Base-by-base conservation (phyloP, 2,113 vertebrate species). In the Epinephelus cyanopodus region DNA sequence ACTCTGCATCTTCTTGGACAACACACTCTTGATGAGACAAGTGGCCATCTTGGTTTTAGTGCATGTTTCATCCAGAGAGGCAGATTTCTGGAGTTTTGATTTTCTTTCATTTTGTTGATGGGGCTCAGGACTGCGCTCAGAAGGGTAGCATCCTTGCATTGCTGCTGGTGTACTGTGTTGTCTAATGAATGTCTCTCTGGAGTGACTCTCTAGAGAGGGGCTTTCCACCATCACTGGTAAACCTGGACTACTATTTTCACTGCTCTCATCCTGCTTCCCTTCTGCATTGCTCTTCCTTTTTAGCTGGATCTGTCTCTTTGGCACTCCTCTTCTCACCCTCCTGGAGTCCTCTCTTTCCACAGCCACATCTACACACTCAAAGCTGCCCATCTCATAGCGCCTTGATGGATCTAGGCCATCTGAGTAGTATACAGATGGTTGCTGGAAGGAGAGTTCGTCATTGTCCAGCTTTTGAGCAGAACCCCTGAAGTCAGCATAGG, bases 261-360 rank as follows among this genome's bases (percentile, higher is more conserved):
- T 90, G 58, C 91, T 89, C 0, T 94, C 95, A 6, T 88, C 91
- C 56, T 93, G 73, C 3, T 90, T 88, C 1, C 88, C 67, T 15
- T 97, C 96, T 83, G 93, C 93, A 63, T 89, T 93, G 77, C 96
- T 94, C 65, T 93, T 96, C 63, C 95, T 96, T 73, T 97, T 97
- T 66, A 99, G 95, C 90, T 97, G 96, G 75, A 99, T 99, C 93
- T 98, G 97, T 73, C 98, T 96, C 87, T 99, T 99, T 58, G 97
- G 98, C 52, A 99, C 98, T 0, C 97, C 98, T 91, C 96, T 97
- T 88, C 95, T 95, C 78, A 94, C 92, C 72, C 84, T 95, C 17
- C 92, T 94, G 69, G 76, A 83, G 72, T 96, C 94, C 15, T 96
- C 96, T 1, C 93, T 96, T 91, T 99, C 97, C 85, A 98, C 85